Base-by-base conservation (phyloP, 2,888 invertebrate genomes). In the Spialia ferax region DNA sequence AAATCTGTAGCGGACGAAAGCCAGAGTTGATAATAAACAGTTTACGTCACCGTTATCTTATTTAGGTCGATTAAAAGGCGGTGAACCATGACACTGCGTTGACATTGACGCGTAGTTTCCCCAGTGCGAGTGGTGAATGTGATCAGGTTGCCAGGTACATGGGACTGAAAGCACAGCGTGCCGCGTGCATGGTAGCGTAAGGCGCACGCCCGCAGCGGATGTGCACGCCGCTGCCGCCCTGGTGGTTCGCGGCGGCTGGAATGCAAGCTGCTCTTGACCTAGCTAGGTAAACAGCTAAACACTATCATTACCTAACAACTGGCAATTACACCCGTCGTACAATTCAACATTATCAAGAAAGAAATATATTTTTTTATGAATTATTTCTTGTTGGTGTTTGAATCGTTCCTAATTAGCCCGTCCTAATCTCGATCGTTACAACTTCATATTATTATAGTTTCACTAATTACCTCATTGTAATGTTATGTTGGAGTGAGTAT, bases 241-340 rank as follows among this genome's bases (percentile, higher is more conserved):
- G 88, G 91, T 91, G 88, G 87, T 84, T 86, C 79, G 84, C 87
- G 83, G 85, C 86, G 86, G 86, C 88, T 92, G 94, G 90, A 93
- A 92, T 94, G 93, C 93, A 93, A 90, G 88, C 91, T 87, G 93
- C 93, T 89, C 92, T 93, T 91, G 93, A 93, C 88, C 88, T 93
- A 83, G 90, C 92, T 86, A 93, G 93, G 93, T 93, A 92, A 66
- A 66, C 54, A 57, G 8, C 29, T 20, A 56, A n/a, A n/a, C n/a
- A n/a, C n/a, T n/a, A n/a, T n/a, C 4, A n/a, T 38, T 38, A n/a
- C 38, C 13, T 26, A 10, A 26, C 54, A 54, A 54, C 29, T 29
- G n/a, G 0, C 26, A n/a, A n/a, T n/a, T n/a, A n/a, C n/a, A n/a
- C 29, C 7, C 29, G 15, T 29, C 54, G 15, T 7, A 56, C 35